phyloP scores from a whole-genome alignment of 2,797 vertebrate species.

The Rhabdophis nuchalis region DNA sequence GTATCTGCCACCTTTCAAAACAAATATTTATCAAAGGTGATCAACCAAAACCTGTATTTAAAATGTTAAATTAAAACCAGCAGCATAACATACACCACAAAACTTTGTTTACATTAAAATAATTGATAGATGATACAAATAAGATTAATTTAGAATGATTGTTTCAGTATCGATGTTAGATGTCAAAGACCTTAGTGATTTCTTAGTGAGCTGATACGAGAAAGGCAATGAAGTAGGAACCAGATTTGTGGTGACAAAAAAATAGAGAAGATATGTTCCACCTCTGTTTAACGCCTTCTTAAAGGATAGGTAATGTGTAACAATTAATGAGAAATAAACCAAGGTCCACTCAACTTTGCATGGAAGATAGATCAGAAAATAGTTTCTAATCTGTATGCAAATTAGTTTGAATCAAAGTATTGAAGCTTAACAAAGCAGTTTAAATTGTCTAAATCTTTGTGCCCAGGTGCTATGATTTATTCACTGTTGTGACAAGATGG shows the following conservation, averaged over 20 bases:
- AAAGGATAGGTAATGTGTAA: neutral
- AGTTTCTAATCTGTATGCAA: neutral
- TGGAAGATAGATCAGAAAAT: neutral
- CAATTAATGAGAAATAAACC: neutral
- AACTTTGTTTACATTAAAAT: neutral
- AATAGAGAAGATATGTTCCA: neutral
- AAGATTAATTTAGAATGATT: neutral
- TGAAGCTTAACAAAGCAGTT: neutral
- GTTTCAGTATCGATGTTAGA: neutral
- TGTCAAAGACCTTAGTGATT: neutral
- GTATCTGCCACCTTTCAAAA: neutral
- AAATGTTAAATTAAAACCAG: neutral
- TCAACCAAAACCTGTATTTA: neutral
- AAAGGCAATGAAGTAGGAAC: neutral
- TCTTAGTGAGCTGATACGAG: neutral
- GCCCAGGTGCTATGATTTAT: neutral
- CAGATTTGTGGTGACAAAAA: neutral
- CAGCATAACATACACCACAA: neutral
- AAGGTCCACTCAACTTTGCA: neutral
- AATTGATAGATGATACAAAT: neutral
- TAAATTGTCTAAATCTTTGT: neutral
- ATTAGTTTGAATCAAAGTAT: neutral
- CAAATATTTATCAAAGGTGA: neutral
- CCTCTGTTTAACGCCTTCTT: neutral
- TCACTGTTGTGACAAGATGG: neutral